Evolutionary conservation across 2,113 vertebrate genomes (phyloP), one percentile per base, ranked within the genome.

Genomic region (Pygoscelis antarcticus): DNA sequence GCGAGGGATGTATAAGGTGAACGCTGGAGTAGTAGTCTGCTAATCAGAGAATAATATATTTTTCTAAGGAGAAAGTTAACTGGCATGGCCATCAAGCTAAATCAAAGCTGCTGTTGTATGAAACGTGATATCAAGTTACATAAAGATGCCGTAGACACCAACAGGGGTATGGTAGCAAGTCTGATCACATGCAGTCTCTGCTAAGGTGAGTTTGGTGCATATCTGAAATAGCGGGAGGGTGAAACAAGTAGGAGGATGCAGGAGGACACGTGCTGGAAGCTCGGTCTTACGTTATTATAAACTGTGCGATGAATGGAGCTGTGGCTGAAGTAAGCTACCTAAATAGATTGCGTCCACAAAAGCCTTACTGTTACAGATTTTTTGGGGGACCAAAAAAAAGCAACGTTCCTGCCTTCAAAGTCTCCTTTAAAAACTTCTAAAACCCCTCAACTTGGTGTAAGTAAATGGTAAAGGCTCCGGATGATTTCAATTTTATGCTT

Each of bases 391-490:
- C 4, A 36, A 61, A 83, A 52, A 36, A 69, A 36, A 5, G 7
- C 2, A 60, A 77, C 3, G 3, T 61, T 82, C 6, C 3, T 83
- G 23, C 10, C 20, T 47, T 38, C 17, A 25, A 29, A 54, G 0
- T 2, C 57, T 61, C 18, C 40, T 64, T 79, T n/a, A 36, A 10
- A 57, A 80, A 38, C 16, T 49, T 38, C 11, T 11, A 46, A 57
- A 18, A 25, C 0, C 8, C 5, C 22, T 83, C 30, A 32, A 11
- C 12, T 51, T 4, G 4, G 13, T 60, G 27, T 40, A 61, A 44
- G 16, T 11, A 44, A 49, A 57, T 1, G 8, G 62, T 1, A 60
- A 30, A 72, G 36, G 14, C 62, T 61, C 0, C 0, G 46, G 40
- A 11, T 4, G 0, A 8, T 74, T 77, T 81, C 20, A 7, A 15